Base-by-base conservation (phyloP, 2,113 vertebrate genomes). In the Cariama cristata region DNA sequence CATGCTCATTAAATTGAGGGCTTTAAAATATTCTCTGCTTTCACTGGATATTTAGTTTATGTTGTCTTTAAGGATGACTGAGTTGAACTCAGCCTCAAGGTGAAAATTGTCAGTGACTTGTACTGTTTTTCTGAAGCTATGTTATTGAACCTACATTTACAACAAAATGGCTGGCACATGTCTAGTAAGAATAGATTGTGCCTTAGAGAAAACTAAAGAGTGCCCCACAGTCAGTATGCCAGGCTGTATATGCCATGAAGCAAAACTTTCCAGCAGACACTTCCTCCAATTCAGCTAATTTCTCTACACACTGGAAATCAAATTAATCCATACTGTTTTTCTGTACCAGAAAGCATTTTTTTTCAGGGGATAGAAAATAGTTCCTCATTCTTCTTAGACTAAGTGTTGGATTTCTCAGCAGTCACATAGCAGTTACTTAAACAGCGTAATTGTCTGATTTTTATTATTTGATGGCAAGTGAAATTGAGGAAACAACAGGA, bases 401-500 rank as follows among this genome's bases (percentile, higher is more conserved):
- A 49, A 92, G 27, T 73, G 44, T 93, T 90, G 49, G 45, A 73
- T 93, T 96, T 95, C 64, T 96, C 38, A 66, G 64, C 42, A 95
- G 52, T 90, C 53, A 74, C 28, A 58, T 5, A 92, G 21, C 26
- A 45, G 50, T 95, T 93, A 72, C 27, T 33, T 94, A 88, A 93
- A 79, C 40, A 76, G 22, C 11, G 2, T 33, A 67, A 55, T 60
- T 62, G 10, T 53, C 38, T 84, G 69, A 49, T 68, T 93, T 85
- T 50, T 79, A 79, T 94, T 97, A 85, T 88, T 82, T 93, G 76
- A 85, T 97, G 59, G 58, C 66, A 96, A 88, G 16, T 60, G 44
- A 90, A 83, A 58, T 18, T 66, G 60, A 63, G 22, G 26, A 85
- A 96, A 92, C 30, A 82, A 82, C 5, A 91, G 60, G 42, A 94